Conservation (phyloP, 2,113 vertebrate species). For the Upupa epops region DNA sequence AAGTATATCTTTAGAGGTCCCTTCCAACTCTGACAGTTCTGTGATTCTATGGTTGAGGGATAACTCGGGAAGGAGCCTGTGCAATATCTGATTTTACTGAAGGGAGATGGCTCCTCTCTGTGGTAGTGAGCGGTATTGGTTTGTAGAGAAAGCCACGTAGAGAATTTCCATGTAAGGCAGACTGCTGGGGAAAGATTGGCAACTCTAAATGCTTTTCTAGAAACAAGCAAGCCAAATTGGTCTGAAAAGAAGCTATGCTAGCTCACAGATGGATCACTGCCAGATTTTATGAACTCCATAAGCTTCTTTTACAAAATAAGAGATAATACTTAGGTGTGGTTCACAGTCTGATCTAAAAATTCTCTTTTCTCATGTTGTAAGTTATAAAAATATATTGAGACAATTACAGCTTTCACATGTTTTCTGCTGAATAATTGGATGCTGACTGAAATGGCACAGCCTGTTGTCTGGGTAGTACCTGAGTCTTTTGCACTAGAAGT, state of each 20-base stretch:
- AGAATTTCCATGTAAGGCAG: slow-evolving; percentile 54
- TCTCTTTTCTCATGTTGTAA: background rate
- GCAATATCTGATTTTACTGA: background rate
- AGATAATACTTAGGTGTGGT: background rate
- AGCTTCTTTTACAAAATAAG: background rate
- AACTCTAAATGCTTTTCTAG: background rate
- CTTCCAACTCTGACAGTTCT: too few species aligned
- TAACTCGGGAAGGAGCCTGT: background rate
- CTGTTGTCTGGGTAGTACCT: background rate
- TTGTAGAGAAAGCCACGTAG: background rate
- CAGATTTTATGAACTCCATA: background rate
- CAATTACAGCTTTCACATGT: background rate
- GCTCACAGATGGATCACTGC: background rate
- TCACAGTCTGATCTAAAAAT: background rate
- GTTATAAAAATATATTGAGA: background rate
- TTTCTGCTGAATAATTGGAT: background rate
- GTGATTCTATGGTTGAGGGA: background rate
- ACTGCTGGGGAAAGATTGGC: background rate
- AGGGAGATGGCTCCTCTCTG: slow-evolving; percentile 31
- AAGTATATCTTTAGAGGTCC: too few species aligned
- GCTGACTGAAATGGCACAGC: background rate
- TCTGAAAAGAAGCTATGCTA: background rate
- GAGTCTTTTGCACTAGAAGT: background rate
- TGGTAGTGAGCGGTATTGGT: background rate
- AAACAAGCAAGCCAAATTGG: background rate